A percentile compares a stretch with the other conserved stretches of the same genome.
phyloP scores from a whole-genome alignment of 1,140 invertebrate genomes.

The Drosophila santomea region DNA sequence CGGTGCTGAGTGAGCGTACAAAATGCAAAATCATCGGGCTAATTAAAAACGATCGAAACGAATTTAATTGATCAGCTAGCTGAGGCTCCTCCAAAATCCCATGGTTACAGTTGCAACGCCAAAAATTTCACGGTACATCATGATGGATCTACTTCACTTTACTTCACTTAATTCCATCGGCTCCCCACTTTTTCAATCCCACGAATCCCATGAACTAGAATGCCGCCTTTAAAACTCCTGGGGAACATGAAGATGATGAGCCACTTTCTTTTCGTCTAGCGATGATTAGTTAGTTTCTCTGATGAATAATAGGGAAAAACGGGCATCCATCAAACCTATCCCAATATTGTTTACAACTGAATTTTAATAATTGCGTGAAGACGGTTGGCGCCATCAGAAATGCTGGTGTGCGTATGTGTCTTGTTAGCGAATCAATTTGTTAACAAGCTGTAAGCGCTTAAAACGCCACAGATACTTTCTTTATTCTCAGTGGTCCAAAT shows the following conservation, averaged over 20 bases:
- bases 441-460: slow-evolving; percentile 63
- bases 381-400: slow-evolving; percentile 64
- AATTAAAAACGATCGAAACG: slow-evolving; percentile 84
- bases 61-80: slow-evolving; percentile 84
- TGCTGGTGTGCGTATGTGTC: slow-evolving; percentile 33
- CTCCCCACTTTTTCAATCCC: slow-evolving; percentile 24
- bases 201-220: slow-evolving; percentile 36
- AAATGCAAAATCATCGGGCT: slow-evolving; percentile 79
- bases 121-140: slow-evolving; percentile 68
- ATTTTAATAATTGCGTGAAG: slow-evolving; percentile 58
- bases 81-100: slow-evolving; percentile 20
- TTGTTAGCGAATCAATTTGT: slow-evolving; percentile 80
- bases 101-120: slow-evolving; percentile 63
- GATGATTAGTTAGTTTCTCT: slow-evolving; percentile 65
- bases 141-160: slow-evolving; percentile 54
- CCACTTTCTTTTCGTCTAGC: slow-evolving; percentile 55
- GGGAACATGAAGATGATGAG: slow-evolving; percentile 60
- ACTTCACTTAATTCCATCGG: slow-evolving; percentile 32
- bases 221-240: slow-evolving; percentile 48
- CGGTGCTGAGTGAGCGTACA: slow-evolving; percentile 64
- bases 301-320: slow-evolving; percentile 17
- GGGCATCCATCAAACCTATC: slow-evolving; percentile 56
- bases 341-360: slow-evolving; percentile 51
- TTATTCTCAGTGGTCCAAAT: slow-evolving; percentile 21
- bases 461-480: slow-evolving; percentile 27